Evolutionary conservation across 2,797 vertebrate species (phyloP).

Genomic region (Sarcoramphus papa): DNA sequence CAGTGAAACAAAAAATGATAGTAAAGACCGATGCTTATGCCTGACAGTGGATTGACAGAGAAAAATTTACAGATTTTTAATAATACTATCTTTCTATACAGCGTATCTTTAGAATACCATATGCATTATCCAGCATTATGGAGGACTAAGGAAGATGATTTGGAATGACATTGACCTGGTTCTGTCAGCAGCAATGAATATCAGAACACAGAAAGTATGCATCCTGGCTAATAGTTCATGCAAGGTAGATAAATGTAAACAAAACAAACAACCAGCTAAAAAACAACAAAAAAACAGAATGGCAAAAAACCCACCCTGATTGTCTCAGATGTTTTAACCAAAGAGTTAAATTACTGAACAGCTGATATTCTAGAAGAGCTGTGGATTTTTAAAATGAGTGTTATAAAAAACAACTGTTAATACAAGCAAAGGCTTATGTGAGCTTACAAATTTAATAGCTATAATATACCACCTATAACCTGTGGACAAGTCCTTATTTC

Average conservation of each 20-base stretch:
- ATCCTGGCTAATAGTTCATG: not conserved
- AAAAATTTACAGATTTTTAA: not conserved
- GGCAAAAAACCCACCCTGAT: not conserved
- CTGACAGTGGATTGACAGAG: not conserved
- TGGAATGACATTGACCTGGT: slow-evolving; percentile 35
- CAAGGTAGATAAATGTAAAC: not conserved
- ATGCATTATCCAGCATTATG: not conserved
- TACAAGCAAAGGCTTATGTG: not conserved
- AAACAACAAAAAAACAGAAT: not conserved
- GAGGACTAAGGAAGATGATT: slow-evolving; percentile 13
- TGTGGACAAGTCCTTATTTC: not conserved
- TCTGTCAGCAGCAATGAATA: slow-evolving; percentile 41
- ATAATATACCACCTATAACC: not conserved
- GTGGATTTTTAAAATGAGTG: not conserved
- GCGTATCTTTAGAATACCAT: not conserved
- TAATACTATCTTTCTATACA: not conserved
- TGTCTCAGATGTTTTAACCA: not conserved
- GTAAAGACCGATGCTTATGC: not conserved
- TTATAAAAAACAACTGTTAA: not conserved
- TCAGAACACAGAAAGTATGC: not conserved
- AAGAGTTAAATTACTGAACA: not conserved
- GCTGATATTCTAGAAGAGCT: not conserved
- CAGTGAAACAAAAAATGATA: not conserved
- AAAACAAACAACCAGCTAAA: not conserved
- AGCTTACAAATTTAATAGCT: not conserved